Evolutionary conservation across 2,113 vertebrate genomes (phyloP).

Genomic region (Cheilinus undulatus): DNA sequence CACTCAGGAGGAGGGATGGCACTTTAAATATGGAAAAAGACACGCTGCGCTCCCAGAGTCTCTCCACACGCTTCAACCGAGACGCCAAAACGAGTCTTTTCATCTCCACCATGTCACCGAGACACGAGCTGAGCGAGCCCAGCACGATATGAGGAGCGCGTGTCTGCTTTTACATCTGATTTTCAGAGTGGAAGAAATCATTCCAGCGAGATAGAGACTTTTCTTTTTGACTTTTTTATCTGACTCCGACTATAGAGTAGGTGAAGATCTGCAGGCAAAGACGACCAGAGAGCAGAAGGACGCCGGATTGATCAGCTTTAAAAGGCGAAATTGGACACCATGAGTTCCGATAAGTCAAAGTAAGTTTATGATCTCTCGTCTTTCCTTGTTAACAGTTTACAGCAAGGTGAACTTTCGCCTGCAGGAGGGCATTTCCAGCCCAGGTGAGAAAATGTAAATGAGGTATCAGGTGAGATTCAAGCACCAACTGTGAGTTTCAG

Average conservation of each 20-base stretch:
- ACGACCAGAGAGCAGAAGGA: neutral
- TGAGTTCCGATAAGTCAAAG: conserved; percentile 84
- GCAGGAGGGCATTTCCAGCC: neutral
- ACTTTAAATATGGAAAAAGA: conserved; percentile 84
- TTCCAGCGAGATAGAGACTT: conserved; percentile 46
- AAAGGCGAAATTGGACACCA: conserved; percentile 44
- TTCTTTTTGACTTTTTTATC: neutral
- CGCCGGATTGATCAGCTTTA: neutral
- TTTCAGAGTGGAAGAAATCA: conserved; percentile 36
- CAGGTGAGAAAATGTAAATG: neutral
- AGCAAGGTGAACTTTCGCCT: neutral
- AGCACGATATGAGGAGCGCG: conserved; percentile 48
- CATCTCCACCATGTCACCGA: conserved; percentile 28
- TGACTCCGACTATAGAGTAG: conserved; percentile 1
- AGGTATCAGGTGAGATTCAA: neutral
- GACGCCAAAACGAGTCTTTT: neutral
- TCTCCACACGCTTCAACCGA: conserved; percentile 26
- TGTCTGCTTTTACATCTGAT: neutral
- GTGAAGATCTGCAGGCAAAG: neutral
- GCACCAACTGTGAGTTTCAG: neutral
- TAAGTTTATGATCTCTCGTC: conserved; percentile 61
- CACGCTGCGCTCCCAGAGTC: conserved; percentile 49
- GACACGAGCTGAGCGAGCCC: neutral
- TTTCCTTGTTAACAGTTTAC: neutral
- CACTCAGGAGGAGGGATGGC: conserved; percentile 81